Percentiles rank a stretch among this genome's conserved stretches.
phyloP scores from a whole-genome alignment of 2,888 invertebrate genomes.

The Lamellibrachia columna region DNA sequence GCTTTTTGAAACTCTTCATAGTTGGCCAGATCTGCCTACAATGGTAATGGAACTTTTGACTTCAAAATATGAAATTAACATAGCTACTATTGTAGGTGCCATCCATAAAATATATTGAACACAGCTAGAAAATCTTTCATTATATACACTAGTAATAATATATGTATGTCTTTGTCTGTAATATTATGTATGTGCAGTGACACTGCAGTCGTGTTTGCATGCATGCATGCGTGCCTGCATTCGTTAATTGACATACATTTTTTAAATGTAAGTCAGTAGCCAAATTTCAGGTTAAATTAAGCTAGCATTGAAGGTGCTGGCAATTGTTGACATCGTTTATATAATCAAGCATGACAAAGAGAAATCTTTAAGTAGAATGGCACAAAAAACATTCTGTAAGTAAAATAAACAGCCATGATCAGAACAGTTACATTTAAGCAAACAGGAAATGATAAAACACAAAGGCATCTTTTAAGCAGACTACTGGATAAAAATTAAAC shows the following conservation, averaged over 20 bases:
- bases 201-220: no score
- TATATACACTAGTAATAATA: no score
- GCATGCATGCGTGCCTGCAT: no score
- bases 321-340: background rate
- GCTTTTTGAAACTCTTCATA: no score
- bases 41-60: no score
- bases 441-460: background rate
- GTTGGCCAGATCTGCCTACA: no score
- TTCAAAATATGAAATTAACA: no score
- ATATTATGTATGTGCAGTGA: no score
- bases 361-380: background rate
- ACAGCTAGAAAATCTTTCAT: background rate
- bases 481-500: background rate
- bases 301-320: background rate
- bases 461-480: background rate
- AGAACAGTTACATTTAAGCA: background rate
- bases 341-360: background rate
- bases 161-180: no score
- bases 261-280: no score
- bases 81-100: background rate
- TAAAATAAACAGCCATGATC: background rate
- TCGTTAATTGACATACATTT: no score
- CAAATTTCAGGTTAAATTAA: background rate
- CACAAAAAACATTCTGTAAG: background rate
- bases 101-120: background rate